A percentile compares a stretch with the other conserved stretches of the same genome.
Conservation (phyloP, 2,113 vertebrate species). For the Elachura formosa region DNA sequence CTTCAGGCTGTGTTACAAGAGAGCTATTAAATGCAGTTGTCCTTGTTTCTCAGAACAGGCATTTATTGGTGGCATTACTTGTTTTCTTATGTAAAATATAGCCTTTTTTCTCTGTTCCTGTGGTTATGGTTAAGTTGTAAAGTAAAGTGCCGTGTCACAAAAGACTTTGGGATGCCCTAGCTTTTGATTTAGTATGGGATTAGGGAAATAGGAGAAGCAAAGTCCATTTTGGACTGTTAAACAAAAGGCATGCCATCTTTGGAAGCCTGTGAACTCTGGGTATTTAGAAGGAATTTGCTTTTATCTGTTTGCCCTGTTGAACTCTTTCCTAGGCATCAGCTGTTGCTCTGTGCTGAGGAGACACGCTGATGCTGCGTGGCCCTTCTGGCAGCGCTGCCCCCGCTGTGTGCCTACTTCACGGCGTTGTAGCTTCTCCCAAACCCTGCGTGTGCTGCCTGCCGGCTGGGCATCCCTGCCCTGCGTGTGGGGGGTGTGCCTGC, state of each 20-base stretch:
- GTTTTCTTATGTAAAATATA: background rate
- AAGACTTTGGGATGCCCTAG: background rate
- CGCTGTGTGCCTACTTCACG: background rate
- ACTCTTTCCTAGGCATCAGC: background rate
- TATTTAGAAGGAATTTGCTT: background rate
- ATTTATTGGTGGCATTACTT: background rate
- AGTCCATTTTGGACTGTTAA: background rate
- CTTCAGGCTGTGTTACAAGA: background rate
- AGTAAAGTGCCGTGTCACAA: background rate
- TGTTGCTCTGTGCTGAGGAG: background rate
- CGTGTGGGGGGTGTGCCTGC: too few relatives aligned
- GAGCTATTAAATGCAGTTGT: background rate
- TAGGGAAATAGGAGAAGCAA: background rate
- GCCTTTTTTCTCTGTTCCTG: background rate
- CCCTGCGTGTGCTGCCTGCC: background rate
- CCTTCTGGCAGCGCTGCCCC: background rate
- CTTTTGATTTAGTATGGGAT: background rate
- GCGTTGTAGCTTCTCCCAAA: fast-evolving
- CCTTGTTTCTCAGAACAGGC: background rate
- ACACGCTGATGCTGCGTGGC: background rate
- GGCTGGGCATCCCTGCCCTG: background rate
- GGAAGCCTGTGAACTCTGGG: background rate
- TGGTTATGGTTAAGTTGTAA: background rate
- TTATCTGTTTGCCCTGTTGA: background rate
- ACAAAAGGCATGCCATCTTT: background rate